Percentiles rank a stretch among this genome's conserved stretches.
These are phyloP conservation scores for Ageneiosus marmoratus DNA, from an alignment of 2,113 vertebrate genomes.

Conservation along the genomic window DNA sequence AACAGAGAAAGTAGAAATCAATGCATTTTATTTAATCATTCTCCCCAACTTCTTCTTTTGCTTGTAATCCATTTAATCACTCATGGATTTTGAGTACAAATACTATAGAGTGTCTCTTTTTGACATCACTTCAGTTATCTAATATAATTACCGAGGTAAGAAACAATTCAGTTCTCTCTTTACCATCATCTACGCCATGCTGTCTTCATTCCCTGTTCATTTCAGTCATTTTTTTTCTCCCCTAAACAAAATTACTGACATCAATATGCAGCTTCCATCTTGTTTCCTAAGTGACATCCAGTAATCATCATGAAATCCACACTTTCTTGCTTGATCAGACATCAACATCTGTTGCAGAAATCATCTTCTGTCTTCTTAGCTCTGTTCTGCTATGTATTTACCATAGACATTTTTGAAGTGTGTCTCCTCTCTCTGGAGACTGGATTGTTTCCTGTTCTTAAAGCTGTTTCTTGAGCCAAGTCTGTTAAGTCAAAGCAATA, in stretches of 20 bases:
- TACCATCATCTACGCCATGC: not conserved
- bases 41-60: too few relatives aligned
- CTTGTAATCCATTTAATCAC: not conserved
- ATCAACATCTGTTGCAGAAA: conserved; percentile 1
- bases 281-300: not conserved
- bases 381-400: not conserved
- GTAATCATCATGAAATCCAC: not conserved
- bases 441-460: not conserved
- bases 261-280: conserved; percentile 10
- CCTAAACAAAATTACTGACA: not conserved
- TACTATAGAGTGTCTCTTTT: not conserved
- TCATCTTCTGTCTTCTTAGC: not conserved
- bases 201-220: not conserved
- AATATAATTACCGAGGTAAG: not conserved
- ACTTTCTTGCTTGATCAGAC: conserved; percentile 1
- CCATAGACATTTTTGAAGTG: not conserved
- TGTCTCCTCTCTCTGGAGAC: not conserved
- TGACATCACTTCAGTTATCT: not conserved
- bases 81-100: not conserved
- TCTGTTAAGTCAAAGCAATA: not conserved
- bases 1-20: not conserved
- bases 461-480: not conserved
- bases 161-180: not conserved
- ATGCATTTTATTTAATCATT: not conserved
- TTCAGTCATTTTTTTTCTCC: not conserved